phyloP scores from a whole-genome alignment of 2,113 vertebrate species.

The Muscicapa adusta region DNA sequence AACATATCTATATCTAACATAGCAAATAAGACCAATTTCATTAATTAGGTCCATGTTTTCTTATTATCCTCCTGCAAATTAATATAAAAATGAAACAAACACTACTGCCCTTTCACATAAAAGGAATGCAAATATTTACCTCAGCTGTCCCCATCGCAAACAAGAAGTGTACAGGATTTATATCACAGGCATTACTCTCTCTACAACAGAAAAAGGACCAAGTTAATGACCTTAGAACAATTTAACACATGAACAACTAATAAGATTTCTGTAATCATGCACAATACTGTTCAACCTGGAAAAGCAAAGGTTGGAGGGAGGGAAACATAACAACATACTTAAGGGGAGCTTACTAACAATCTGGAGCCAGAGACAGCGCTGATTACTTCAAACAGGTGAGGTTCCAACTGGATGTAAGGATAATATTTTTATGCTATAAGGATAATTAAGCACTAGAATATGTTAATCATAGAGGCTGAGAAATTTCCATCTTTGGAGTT shows the following conservation, averaged over 20 bases:
- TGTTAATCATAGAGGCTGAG: background rate
- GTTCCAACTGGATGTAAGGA: background rate
- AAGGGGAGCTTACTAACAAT: background rate
- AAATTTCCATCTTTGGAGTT: background rate
- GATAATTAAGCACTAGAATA: background rate
- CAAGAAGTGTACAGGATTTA: slow-evolving; percentile 89
- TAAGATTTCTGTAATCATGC: background rate
- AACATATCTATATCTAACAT: background rate
- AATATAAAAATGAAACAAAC: background rate
- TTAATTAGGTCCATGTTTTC: background rate
- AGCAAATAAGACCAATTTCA: background rate
- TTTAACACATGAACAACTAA: background rate
- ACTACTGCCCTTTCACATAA: background rate
- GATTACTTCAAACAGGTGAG: background rate
- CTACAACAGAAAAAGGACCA: slow-evolving; percentile 60
- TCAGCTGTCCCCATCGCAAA: slow-evolving; percentile 89
- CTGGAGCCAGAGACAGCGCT: background rate
- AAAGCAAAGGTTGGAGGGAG: background rate
- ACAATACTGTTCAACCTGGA: background rate
- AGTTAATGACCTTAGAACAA: background rate
- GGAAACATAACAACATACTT: background rate
- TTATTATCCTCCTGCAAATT: background rate
- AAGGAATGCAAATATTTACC: slow-evolving; percentile 70
- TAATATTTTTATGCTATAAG: background rate
- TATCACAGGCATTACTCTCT: slow-evolving; percentile 91